Conservation (phyloP, 2,797 vertebrate genomes). For the Lithobates sylvaticus region DNA sequence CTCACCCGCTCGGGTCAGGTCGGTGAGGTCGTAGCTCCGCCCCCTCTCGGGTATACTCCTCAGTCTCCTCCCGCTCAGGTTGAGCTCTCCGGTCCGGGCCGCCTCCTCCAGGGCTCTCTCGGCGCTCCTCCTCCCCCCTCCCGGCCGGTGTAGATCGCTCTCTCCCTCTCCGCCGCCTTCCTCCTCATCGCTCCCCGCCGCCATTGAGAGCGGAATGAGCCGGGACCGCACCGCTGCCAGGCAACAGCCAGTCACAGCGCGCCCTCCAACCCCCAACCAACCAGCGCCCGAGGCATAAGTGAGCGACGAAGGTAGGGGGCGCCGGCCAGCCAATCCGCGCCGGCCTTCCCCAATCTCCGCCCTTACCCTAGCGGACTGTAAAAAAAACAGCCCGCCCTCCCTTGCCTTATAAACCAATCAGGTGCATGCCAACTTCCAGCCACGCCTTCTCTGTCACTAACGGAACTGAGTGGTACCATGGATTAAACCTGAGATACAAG, state of each 20-base stretch:
- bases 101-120: conserved; percentile 51
- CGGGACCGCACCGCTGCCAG: conserved; percentile 16
- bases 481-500: neutral
- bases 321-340: neutral
- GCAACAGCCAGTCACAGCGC: conserved; percentile 35
- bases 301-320: neutral
- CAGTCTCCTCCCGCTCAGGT: conserved; percentile 22
- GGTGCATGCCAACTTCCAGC: neutral
- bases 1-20: conserved; percentile 45
- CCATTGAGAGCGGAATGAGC: conserved; percentile 48
- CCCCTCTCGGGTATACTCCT: conserved; percentile 14
- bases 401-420: neutral
- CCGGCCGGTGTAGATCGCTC: neutral
- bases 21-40: conserved; percentile 21
- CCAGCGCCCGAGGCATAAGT: neutral
- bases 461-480: conserved; percentile 24
- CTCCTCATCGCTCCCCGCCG: conserved; percentile 57
- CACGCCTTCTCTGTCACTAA: conserved; percentile 14
- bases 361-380: conserved; percentile 6
- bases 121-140: conserved; percentile 18
- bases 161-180: conserved; percentile 48
- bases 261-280: neutral
- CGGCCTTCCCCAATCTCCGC: neutral
- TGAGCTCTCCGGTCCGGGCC: conserved; percentile 18
- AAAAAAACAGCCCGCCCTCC: neutral